Evolutionary conservation across 2,113 vertebrate species (phyloP).

Genomic region (Maccullochella peelii): DNA sequence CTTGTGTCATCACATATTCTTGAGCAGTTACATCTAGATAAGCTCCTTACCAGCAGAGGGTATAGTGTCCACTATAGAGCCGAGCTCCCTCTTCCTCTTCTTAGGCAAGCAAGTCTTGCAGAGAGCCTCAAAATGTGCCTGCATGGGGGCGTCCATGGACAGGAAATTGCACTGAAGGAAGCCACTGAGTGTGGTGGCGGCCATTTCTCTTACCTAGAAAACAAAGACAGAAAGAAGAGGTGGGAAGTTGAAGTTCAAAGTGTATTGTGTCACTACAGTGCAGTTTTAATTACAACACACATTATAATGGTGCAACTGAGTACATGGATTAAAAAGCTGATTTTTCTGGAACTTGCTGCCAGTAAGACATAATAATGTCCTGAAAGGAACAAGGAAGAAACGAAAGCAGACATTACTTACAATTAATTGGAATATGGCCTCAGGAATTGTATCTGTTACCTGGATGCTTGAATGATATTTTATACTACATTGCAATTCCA

Average conservation of each 20-base stretch:
- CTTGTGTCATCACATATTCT: neutral
- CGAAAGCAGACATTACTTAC: neutral
- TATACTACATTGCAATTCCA: neutral
- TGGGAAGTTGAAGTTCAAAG: neutral
- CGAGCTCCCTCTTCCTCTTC: constrained; percentile 90
- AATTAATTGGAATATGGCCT: neutral
- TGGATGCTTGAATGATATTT: neutral
- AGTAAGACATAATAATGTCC: neutral
- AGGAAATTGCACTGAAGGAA: constrained; percentile 96
- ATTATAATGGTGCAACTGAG: neutral
- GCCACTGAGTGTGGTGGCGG: constrained; percentile 95
- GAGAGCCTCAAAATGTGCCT: constrained; percentile 94
- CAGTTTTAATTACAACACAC: neutral
- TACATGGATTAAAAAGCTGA: neutral
- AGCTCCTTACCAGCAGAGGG: constrained; percentile 89
- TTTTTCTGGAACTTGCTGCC: constrained; percentile 1
- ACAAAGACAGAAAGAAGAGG: neutral
- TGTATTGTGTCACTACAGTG: no score
- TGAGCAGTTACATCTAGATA: neutral
- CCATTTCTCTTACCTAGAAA: constrained; percentile 95
- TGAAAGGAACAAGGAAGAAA: neutral
- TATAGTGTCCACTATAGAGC: constrained; percentile 88
- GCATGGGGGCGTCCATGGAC: constrained; percentile 91
- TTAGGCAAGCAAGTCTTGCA: constrained; percentile 95
- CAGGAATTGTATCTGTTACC: neutral